Percentiles rank a stretch among this genome's conserved stretches.
Conservation (phyloP, 2,797 vertebrate genomes). For the Coluber constrictor region DNA sequence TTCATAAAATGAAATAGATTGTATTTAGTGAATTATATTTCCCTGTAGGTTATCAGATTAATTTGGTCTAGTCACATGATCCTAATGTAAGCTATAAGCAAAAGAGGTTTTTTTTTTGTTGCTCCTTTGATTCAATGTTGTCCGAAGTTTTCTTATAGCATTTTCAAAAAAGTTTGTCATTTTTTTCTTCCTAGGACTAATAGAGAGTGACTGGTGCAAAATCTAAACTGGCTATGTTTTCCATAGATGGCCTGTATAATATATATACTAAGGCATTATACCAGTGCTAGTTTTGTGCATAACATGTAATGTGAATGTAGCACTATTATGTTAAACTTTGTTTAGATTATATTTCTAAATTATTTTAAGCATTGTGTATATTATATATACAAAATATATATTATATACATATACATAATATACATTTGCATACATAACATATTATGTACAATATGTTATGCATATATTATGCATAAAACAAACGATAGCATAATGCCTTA, state of each 20-base stretch:
- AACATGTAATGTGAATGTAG: too few relatives aligned
- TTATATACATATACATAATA: too few relatives aligned
- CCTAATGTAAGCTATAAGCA: slow-evolving; percentile 48
- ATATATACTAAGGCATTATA: too few relatives aligned
- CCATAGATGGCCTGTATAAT: not conserved
- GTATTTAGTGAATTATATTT: slow-evolving; percentile 31
- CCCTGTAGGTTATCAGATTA: slow-evolving; percentile 47
- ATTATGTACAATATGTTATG: too few relatives aligned
- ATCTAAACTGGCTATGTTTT: not conserved
- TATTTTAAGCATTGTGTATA: too few relatives aligned
- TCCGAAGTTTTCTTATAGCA: not conserved
- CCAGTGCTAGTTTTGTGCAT: too few relatives aligned
- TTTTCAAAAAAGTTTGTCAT: not conserved
- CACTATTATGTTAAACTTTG: too few relatives aligned
- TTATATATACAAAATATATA: too few relatives aligned
- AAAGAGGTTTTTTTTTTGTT: not conserved
- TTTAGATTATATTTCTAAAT: too few relatives aligned
- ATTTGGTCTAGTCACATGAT: slow-evolving; percentile 53
- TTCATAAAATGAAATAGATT: slow-evolving; percentile 20
- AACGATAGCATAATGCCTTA: not conserved
- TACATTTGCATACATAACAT: too few relatives aligned
- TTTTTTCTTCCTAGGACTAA: not conserved
- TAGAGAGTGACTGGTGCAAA: not conserved
- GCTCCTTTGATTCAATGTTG: not conserved
- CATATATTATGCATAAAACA: not conserved